Base-by-base conservation (phyloP, 1,140 invertebrate species). In the Drosophila leontia region DNA sequence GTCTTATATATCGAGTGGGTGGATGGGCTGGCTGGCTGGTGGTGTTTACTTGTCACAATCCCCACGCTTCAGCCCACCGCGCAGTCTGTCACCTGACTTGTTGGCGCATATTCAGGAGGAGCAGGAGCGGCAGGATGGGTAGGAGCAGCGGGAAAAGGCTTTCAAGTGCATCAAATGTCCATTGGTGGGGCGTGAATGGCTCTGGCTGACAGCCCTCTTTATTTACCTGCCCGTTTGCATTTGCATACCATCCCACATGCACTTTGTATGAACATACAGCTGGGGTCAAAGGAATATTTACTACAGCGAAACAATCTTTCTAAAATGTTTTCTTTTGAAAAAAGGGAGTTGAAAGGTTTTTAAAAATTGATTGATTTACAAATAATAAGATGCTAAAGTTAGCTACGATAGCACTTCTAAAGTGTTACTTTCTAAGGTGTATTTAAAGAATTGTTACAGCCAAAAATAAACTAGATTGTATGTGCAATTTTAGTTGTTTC, bases 151-250 rank as follows among this genome's bases (percentile, higher is more conserved):
- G 64, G 71, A 70, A 84, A 84, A 83, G 68, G 72, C 58, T 87
- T 84, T 84, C 85, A 88, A 84, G 80, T 88, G 67, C 83, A 87
- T 90, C 84, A 88, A 90, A 84, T 72, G 78, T 69, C 82, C 83
- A 80, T 83, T 84, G 77, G 77, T 70, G 80, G 64, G 69, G 69
- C 63, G 76, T 65, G 74, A 65, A 81, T 75, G 68, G 51, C 55
- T 78, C 50, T 58, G 53, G 35, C 60, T 47, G 58, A 58, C 60
- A 42, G 37, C 45, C 37, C 69, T 62, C 29, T 61, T 62, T 65
- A 63, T 77, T 51, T 57, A 68, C 74, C 59, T 61, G 55, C 48
- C 63, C 59, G 59, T 45, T 57, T 63, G 50, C 75, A 71, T 78
- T 78, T 78, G 75, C 75, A 78, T 63, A 50, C 45, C 55, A 61